Percentiles rank a stretch among this genome's conserved stretches.
Evolutionary conservation across 1,140 invertebrate species (phyloP).

Genomic region (Agrilus planipennis): DNA sequence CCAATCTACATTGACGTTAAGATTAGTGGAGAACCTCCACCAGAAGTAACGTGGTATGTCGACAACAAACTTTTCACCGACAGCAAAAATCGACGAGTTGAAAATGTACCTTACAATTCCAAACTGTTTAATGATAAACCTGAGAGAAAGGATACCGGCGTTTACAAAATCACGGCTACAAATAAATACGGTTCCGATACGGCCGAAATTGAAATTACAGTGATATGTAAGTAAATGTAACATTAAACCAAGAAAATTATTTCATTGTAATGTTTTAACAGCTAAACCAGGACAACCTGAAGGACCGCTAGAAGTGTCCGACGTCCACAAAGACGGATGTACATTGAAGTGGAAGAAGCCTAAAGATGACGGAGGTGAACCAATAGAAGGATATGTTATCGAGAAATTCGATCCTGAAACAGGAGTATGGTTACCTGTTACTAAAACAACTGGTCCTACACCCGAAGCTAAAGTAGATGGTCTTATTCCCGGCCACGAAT

Average conservation of each 20-base stretch:
- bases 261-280: conserved; percentile 29
- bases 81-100: conserved; percentile 48
- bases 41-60: conserved; percentile 63
- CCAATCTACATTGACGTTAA: conserved; percentile 74
- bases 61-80: conserved; percentile 47
- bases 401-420: conserved; percentile 92
- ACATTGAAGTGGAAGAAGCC: conserved; percentile 96
- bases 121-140: conserved; percentile 75
- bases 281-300: conserved; percentile 86
- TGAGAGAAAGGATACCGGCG: conserved; percentile 71
- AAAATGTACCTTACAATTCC: conserved; percentile 77
- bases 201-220: conserved; percentile 82
- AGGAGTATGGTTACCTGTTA: conserved; percentile 80
- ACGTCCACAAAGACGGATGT: conserved; percentile 88
- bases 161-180: conserved; percentile 71
- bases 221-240: conserved; percentile 59
- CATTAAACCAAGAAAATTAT: neutral
- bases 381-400: conserved; percentile 86
- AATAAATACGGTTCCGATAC: conserved; percentile 82
- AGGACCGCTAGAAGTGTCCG: conserved; percentile 90
- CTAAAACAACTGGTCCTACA: conserved; percentile 57
- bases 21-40: conserved; percentile 71
- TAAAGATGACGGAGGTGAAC: conserved; percentile 94
- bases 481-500: conserved; percentile 85
- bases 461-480: conserved; percentile 83